Percentiles rank a stretch among this genome's conserved stretches.
Conservation (phyloP, 2,888 invertebrate genomes). For the Tethea ocularis region DNA sequence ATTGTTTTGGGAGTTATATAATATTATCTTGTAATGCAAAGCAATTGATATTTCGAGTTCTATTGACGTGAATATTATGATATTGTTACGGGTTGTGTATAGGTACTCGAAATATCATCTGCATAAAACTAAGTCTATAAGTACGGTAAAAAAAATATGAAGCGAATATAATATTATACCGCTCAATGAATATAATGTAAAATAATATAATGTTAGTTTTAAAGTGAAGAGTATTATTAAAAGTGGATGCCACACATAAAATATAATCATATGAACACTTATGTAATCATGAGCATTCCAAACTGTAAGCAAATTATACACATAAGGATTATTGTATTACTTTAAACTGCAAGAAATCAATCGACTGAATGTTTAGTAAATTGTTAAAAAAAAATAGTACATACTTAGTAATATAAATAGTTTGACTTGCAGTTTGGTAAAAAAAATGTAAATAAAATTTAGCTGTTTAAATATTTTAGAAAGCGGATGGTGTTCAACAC, state of each 20-base stretch:
- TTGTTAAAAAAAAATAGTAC: constrained; percentile 6
- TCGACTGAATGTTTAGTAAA: constrained; percentile 9
- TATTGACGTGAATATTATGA: neutral
- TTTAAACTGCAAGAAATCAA: constrained; percentile 17
- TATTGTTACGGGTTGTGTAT: neutral
- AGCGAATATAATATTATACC: constrained; percentile 22
- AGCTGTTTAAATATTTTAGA: constrained; percentile 67
- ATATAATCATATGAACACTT: constrained; percentile 58
- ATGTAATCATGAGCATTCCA: constrained; percentile 54
- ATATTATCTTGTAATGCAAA: neutral
- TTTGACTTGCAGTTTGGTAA: constrained; percentile 67
- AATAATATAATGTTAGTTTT: constrained; percentile 32
- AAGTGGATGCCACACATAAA: constrained; percentile 56
- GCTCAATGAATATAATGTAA: constrained; percentile 21
- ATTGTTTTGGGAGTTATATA: neutral
- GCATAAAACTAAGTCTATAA: neutral
- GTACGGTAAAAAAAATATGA: constrained; percentile 24
- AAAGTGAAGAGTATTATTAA: constrained; percentile 42
- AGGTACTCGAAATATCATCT: neutral
- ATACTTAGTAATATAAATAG: neutral
- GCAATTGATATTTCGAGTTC: neutral
- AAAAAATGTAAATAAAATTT: constrained; percentile 50
- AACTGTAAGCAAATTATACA: constrained; percentile 64
- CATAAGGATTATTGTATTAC: constrained; percentile 26
- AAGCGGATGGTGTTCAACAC: constrained; percentile 83